Evolutionary conservation across 2,888 invertebrate species (phyloP).

Genomic region (Macrosoma leucophasiata): DNA sequence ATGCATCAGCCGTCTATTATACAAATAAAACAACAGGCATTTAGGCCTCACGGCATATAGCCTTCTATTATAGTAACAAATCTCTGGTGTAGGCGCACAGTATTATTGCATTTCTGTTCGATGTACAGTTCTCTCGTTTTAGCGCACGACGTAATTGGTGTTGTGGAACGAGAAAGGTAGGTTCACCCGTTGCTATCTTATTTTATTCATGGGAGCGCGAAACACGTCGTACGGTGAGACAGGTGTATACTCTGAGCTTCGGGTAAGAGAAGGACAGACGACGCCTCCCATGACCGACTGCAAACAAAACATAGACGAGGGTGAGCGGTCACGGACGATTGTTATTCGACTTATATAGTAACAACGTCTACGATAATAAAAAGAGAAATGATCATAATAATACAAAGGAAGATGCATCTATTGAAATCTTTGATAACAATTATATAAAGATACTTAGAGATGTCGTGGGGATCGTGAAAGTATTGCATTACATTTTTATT

Average conservation of each 20-base stretch:
- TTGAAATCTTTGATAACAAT: slow-evolving; percentile 38
- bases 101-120: slow-evolving; percentile 59
- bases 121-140: slow-evolving; percentile 40
- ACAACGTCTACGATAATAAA: slow-evolving; percentile 43
- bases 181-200: slow-evolving; percentile 47
- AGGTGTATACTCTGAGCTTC: slow-evolving; percentile 38
- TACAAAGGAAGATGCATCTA: slow-evolving; percentile 48
- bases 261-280: slow-evolving; percentile 45
- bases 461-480: too few relatives aligned
- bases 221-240: slow-evolving; percentile 41
- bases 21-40: slow-evolving; percentile 52
- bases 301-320: slow-evolving; percentile 51
- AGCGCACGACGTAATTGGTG: slow-evolving; percentile 26
- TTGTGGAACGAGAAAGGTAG: slow-evolving; percentile 47
- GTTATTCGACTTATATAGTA: slow-evolving; percentile 56
- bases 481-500: too few relatives aligned
- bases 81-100: slow-evolving; percentile 49
- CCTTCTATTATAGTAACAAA: slow-evolving; percentile 47
- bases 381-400: slow-evolving; percentile 46
- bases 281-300: slow-evolving; percentile 44
- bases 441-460: background rate
- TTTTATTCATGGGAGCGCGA: slow-evolving; percentile 60
- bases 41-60: slow-evolving; percentile 40
- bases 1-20: slow-evolving; percentile 37
- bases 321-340: slow-evolving; percentile 56